phyloP scores from a whole-genome alignment of 2,797 vertebrate species.

The Rhabdomys pumilio region DNA sequence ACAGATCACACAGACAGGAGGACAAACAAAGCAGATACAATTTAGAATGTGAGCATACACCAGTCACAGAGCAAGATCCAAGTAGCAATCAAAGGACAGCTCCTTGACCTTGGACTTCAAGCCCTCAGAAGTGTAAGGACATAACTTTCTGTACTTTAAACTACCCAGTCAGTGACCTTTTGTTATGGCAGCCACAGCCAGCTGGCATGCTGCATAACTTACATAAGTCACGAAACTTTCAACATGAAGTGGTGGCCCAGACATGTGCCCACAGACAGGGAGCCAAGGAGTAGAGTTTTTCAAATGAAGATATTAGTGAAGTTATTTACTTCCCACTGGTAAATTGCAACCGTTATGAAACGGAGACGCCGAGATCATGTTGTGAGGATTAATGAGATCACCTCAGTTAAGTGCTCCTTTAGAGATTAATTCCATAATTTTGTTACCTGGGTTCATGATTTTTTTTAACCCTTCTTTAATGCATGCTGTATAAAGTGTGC shows the following conservation, averaged over 20 bases:
- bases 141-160: neutral
- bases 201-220: neutral
- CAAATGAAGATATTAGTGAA: constrained; percentile 60
- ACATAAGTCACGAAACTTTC: constrained; percentile 25
- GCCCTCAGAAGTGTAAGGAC: neutral
- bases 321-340: constrained; percentile 66
- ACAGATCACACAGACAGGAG: neutral
- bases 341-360: constrained; percentile 60
- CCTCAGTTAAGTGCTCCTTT: constrained; percentile 1
- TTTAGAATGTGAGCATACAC: neutral
- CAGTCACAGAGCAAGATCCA: neutral
- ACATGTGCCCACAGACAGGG: neutral
- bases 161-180: neutral
- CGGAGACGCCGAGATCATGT: neutral
- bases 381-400: constrained; percentile 72
- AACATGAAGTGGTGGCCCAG: neutral
- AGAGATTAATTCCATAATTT: constrained; percentile 63
- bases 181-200: neutral
- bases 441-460: neutral
- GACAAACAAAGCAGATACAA: neutral
- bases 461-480: constrained; percentile 28
- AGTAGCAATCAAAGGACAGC: neutral
- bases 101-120: neutral
- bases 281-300: constrained; percentile 10
- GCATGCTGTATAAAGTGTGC: neutral